Base-by-base conservation (phyloP, 2,888 invertebrate species). In the Temnothorax unifasciatus region DNA sequence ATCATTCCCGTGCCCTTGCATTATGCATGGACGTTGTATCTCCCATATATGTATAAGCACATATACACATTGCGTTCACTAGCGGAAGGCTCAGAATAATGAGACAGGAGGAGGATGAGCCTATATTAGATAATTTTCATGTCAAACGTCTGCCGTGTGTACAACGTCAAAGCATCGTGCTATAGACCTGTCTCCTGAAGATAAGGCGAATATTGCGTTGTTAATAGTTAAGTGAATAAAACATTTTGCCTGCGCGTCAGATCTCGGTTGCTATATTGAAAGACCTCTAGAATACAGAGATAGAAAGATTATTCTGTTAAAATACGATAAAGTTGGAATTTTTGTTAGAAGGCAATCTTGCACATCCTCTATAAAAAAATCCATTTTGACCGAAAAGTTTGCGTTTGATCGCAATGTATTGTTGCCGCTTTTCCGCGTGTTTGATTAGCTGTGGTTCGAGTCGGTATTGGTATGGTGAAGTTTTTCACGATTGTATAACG, bases 111-210 rank as follows among this genome's bases (percentile, higher is more conserved):
- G 47, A 47, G 44, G 71, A 79, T 71, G 34, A 81, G 73, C 73
- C 47, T 71, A 81, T 81, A 81, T 81, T 81, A 81, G 79, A 81
- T 71, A 71, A 81, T 81, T 81, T 81, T 81, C 79, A 81, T 71
- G 79, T 81, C 79, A 59, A 81, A 81, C 79, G 71, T 59, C 79
- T 59, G 34, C 38, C 13, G 11, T 57, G 71, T 71, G 13, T 66
- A 79, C 34, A 71, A 81, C 79, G 71, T 79, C 71, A 81, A 81
- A 81, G 71, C 59, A 38, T 38, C 38, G 71, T 21, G 25, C 47
- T 47, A 59, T 71, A 69, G 47, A 71, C 59, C 47, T 81, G 59
- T 71, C 47, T 71, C 25, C 79, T 47, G 47, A 59, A 81, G 73
- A 81, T 71, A 81, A 71, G 34, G 71, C 25, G 71, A 81, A 81